A percentile compares a stretch with the other conserved stretches of the same genome.
phyloP scores from a whole-genome alignment of 1,140 invertebrate species.

The Dendroctonus ponderosae region DNA sequence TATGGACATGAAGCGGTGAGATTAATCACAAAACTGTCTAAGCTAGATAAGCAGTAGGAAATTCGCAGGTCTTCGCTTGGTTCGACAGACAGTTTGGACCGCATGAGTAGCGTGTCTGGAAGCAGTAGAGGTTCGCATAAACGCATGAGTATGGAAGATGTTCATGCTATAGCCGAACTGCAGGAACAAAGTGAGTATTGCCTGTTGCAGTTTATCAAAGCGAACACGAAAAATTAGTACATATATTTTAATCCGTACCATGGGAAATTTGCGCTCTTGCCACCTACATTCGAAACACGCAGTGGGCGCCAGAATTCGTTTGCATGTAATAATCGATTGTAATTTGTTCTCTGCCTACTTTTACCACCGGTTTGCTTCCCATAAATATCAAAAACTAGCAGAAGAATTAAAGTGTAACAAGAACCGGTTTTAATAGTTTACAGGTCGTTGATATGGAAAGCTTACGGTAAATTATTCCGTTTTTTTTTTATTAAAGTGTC shows the following conservation, averaged over 20 bases:
- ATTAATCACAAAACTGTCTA: too few relatives aligned
- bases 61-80: conserved; percentile 39
- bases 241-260: too few relatives aligned
- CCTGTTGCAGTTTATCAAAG: too few relatives aligned
- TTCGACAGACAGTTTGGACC: conserved; percentile 47
- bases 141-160: conserved; percentile 46
- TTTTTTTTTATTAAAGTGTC: too few relatives aligned
- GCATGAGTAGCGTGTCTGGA: conserved; percentile 43
- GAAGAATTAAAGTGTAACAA: too few relatives aligned
- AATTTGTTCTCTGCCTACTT: neutral
- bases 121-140: conserved; percentile 44
- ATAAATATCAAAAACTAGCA: neutral
- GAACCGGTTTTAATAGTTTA: too few relatives aligned
- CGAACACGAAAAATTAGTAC: too few relatives aligned
- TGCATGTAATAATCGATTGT: conserved; percentile 1
- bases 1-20: conserved; percentile 21
- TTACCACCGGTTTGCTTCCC: neutral
- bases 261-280: too few relatives aligned
- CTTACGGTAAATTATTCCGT: too few relatives aligned
- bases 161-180: conserved; percentile 44
- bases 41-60: conserved; percentile 7
- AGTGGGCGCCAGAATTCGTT: conserved; percentile 1
- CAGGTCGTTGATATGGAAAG: too few relatives aligned
- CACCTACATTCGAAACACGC: too few relatives aligned
- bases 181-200: conserved; percentile 45